Evolutionary conservation across 1,140 invertebrate genomes (phyloP), one percentile per base, ranked within the genome.

Genomic region (Apis laboriosa): DNA sequence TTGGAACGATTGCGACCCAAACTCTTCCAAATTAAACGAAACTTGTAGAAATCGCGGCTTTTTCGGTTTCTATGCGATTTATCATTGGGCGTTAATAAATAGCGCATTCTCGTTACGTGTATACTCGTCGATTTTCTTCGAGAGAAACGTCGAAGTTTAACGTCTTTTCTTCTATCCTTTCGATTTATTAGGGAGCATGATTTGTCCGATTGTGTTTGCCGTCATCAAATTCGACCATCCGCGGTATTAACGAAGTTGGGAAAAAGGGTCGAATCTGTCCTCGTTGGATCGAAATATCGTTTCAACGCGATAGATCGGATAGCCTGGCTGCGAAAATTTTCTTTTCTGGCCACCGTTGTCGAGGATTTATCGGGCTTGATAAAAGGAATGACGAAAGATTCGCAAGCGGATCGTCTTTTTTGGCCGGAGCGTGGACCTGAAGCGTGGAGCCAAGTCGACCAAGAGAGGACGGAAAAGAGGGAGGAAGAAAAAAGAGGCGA

Each of bases 281-380:
- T 28, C 77, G 74, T n/a, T 66, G 60, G 77, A 82, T 88, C 72
- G 82, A 88, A 86, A 88, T 84, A 86, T 86, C 83, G 84, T 86
- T 86, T 67, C 60, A 81, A 82, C 76, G 43, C 75, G 80, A 73
- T 76, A 80, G 86, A 87, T 86, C 85, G 75, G 66, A 84, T 73
- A 75, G 84, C 84, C 81, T 71, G 64, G 78, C 78, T 74, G 78
- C 72, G 85, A 86, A 86, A 88, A 88, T 88, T 81, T 84, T 72
- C 82, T 88, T 71, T 49, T 55, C 67, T 34, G 34, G 66, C 43
- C 75, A 7, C 68, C 68, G 78, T 49, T 77, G 84, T 80, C 63
- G 79, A 84, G 82, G 82, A 88, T 88, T 88, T 88, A 88, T 86
- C 82, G 78, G 61, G 34, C 19, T 60, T 82, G 85, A 86, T 86